Percentiles rank a stretch among this genome's conserved stretches.
Evolutionary conservation across 2,113 vertebrate genomes (phyloP).

Genomic region (Gavialis gangeticus): DNA sequence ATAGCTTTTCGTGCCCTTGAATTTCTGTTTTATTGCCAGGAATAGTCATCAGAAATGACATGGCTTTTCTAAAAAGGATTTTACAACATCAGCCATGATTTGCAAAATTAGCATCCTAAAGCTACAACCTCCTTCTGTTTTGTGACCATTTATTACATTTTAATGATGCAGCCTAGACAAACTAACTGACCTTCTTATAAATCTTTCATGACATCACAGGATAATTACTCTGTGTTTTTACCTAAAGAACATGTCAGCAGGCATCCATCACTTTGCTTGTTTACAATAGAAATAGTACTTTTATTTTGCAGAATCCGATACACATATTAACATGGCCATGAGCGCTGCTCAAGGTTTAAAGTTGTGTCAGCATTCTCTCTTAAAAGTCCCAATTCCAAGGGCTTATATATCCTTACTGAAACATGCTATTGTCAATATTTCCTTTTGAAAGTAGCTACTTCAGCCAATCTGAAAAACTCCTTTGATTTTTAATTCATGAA

Average conservation of each 20-base stretch:
- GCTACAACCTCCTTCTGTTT: neutral
- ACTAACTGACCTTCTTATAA: conserved; percentile 11
- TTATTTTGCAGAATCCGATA: neutral
- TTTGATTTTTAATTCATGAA: neutral
- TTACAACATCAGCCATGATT: neutral
- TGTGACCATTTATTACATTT: neutral
- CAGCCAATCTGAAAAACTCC: neutral
- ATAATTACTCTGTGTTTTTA: conserved; percentile 20
- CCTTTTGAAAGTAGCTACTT: neutral
- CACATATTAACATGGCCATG: neutral
- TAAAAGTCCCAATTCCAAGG: neutral
- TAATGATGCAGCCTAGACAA: conserved; percentile 17
- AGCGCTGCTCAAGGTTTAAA: neutral
- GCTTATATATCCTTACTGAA: neutral
- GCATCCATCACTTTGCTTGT: neutral
- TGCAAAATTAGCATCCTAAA: neutral
- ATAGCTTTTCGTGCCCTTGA: neutral
- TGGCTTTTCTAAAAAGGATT: neutral
- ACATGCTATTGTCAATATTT: neutral
- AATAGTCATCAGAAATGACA: neutral
- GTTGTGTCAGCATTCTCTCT: neutral
- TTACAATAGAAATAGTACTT: neutral
- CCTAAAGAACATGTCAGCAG: neutral
- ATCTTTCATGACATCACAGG: neutral
- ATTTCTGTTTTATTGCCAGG: neutral